phyloP scores from a whole-genome alignment of 2,797 vertebrate species.

The Adrianichthys oophorus region DNA sequence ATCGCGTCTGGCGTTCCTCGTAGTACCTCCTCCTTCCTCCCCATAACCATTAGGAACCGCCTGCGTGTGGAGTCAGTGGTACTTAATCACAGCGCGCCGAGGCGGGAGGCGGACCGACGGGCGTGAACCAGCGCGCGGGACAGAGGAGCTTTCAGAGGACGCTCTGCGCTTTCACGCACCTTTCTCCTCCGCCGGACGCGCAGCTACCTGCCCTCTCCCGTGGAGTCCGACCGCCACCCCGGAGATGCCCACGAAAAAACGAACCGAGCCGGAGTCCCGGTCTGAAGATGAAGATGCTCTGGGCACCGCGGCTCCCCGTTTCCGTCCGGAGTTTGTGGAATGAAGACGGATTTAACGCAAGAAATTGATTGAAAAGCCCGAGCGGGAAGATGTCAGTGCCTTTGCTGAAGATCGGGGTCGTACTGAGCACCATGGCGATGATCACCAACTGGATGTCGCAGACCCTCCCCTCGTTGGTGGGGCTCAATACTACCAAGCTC shows the following conservation, averaged over 20 bases:
- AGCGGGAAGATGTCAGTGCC: constrained; percentile 85
- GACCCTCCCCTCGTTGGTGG: constrained; percentile 92
- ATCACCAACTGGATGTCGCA: constrained; percentile 98
- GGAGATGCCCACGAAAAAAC: constrained; percentile 74
- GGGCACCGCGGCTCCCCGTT: constrained; percentile 64
- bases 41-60: constrained; percentile 65
- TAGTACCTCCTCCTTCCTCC: constrained; percentile 61
- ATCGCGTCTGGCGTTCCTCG: constrained; percentile 70
- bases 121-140: constrained; percentile 68
- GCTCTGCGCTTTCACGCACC: background rate
- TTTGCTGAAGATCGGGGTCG: constrained; percentile 92
- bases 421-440: constrained; percentile 97
- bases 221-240: constrained; percentile 34
- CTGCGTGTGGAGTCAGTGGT: constrained; percentile 60
- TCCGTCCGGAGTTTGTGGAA: constrained; percentile 75
- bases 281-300: constrained; percentile 62
- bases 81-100: constrained; percentile 66
- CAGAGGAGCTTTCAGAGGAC: constrained; percentile 10
- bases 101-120: constrained; percentile 71
- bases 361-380: constrained; percentile 22
- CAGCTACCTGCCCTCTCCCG: constrained; percentile 9
- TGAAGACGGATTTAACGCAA: constrained; percentile 74
- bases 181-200: too few species aligned
- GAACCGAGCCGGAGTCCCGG: constrained; percentile 73
- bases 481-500: constrained; percentile 92